phyloP scores from a whole-genome alignment of 2,113 vertebrate genomes.

The Lasiurus cinereus region DNA sequence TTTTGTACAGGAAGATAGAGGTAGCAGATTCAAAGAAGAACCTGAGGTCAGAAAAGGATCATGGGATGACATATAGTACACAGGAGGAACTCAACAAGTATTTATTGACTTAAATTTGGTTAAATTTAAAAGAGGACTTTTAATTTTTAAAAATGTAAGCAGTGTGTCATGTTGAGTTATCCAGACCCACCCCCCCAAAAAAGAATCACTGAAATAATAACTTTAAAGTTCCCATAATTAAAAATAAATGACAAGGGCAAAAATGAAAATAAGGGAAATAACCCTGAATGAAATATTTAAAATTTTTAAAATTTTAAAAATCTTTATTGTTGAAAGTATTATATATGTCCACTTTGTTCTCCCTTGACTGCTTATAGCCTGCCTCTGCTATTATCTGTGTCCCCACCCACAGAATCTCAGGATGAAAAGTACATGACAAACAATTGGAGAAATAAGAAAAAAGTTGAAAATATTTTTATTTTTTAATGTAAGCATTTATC shows the following conservation, averaged over 20 bases:
- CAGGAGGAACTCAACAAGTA: neutral
- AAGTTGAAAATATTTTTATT: neutral
- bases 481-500: neutral
- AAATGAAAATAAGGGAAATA: neutral
- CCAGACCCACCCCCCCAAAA: neutral
- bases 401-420: neutral
- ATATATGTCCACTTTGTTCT: no score
- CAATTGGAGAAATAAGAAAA: neutral
- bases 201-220: neutral
- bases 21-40: neutral
- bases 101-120: neutral
- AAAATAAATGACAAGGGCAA: neutral
- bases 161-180: neutral
- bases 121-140: neutral
- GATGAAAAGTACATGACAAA: neutral
- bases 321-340: no score
- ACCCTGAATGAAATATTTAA: neutral
- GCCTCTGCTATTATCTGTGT: no score
- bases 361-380: no score
- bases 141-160: neutral
- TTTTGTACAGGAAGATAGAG: neutral
- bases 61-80: accelerated
- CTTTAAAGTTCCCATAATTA: neutral
- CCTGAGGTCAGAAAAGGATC: neutral
- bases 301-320: neutral